Base-by-base conservation (phyloP, 2,888 invertebrate species). In the Parnassius smintheus region DNA sequence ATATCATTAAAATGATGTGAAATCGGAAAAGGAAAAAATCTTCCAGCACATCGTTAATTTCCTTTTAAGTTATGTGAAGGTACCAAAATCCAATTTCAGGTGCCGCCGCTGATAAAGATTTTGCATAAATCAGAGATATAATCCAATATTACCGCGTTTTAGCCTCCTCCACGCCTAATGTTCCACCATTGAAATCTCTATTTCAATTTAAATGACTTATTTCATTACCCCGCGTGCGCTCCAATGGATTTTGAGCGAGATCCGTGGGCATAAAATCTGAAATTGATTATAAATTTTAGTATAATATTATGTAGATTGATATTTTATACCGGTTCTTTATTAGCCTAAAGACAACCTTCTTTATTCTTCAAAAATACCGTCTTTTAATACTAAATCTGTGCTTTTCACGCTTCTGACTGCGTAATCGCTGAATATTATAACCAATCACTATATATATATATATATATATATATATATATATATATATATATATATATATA, bases 131-230 rank as follows among this genome's bases (percentile, higher is more conserved):
- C 91, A 90, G 83, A 76, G 83, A 83, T 82, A 86, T 90, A 90
- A 90, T 91, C 89, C 88, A 85, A 90, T 91, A 90, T 86, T 85
- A 87, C 82, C 80, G 76, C 82, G 80, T 83, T 86, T 86, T 85
- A 83, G 80, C 80, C 77, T 76, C 77, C 80, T 74, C 76, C 71
- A 72, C 77, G 76, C 81, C 85, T 88, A 90, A 91, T 90, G 88
- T 86, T 80, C 83, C 75, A 69, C 85, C 85, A 85, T 85, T 88
- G 83, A 84, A 88, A 83, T 81, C 84, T 87, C 87, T 88, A 89
- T 87, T 86, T 83, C 90, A 85, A 90, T 91, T 90, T 86, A 88
- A 91, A 89, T 90, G 90, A 91, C 80, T 91, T 90, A 91, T 90
- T 88, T 88, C 88, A 89, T 89, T 87, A 83, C 85, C 76, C 78